phyloP scores from a whole-genome alignment of 1,140 invertebrate species.

The Pogonus chalceus region DNA sequence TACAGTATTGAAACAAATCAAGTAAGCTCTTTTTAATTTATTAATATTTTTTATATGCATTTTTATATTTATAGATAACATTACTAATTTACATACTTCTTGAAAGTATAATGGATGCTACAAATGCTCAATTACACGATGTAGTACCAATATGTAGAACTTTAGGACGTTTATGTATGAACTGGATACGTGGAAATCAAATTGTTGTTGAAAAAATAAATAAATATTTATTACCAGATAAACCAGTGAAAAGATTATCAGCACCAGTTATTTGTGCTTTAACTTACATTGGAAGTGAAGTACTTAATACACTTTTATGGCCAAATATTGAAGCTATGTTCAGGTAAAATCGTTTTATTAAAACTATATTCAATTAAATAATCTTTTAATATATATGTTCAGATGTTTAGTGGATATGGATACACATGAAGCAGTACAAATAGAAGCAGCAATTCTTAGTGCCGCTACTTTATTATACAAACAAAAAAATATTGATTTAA shows the following conservation, averaged over 20 bases:
- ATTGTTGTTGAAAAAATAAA: not conserved
- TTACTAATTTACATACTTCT: not conserved
- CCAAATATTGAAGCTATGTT: not conserved
- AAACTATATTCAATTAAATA: no score
- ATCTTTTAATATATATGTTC: no score
- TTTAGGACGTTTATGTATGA: not conserved
- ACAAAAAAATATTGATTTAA: not conserved
- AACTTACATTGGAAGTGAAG: not conserved
- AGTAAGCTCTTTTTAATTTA: not conserved
- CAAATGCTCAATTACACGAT: not conserved
- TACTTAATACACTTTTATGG: not conserved
- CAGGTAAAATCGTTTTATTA: no score
- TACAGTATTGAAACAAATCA: not conserved
- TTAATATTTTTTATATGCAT: not conserved
- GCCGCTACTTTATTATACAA: not conserved
- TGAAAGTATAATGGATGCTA: not conserved
- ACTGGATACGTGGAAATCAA: not conserved
- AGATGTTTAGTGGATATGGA: not conserved
- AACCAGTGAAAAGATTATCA: not conserved
- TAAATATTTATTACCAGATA: not conserved
- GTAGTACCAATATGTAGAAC: not conserved
- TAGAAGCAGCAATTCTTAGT: not conserved
- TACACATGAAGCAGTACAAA: not conserved
- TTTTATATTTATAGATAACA: not conserved
- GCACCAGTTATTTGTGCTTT: not conserved